Conservation (phyloP, 2,113 vertebrate genomes). For the Neolamprologus kungweensis region DNA sequence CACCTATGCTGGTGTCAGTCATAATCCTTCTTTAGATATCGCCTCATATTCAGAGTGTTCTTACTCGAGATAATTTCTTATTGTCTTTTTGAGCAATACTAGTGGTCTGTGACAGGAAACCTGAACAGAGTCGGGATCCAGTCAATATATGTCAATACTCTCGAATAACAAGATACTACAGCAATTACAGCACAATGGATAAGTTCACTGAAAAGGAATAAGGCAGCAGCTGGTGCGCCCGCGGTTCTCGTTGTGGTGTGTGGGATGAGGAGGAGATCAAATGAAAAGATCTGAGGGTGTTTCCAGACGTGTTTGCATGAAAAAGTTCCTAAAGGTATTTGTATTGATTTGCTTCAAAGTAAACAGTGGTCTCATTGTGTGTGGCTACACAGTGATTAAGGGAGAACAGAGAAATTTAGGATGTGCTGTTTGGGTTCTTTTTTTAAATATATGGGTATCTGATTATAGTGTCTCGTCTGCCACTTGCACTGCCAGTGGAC, state of each 20-base stretch:
- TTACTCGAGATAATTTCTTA: neutral
- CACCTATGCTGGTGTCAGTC: neutral
- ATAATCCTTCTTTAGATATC: neutral
- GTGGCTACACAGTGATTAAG: neutral
- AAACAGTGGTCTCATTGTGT: neutral
- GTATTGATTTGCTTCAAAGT: conserved; percentile 4
- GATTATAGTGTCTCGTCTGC: neutral
- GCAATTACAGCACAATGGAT: neutral
- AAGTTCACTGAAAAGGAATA: neutral
- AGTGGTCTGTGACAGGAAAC: neutral
- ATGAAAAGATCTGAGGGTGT: conserved; percentile 6
- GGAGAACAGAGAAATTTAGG: neutral
- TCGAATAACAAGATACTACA: neutral
- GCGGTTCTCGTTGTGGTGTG: neutral
- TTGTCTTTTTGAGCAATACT: neutral
- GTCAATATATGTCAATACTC: neutral
- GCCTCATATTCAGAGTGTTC: neutral
- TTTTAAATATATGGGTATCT: neutral
- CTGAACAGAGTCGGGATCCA: neutral
- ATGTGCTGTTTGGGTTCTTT: neutral
- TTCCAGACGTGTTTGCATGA: neutral
- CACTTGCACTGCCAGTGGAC: neutral
- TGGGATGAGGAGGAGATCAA: conserved; percentile 1
- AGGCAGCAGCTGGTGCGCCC: neutral
- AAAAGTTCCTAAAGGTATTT: conserved; percentile 4